phyloP scores from a whole-genome alignment of 2,113 vertebrate species.

The Drymodes brunneopygia region DNA sequence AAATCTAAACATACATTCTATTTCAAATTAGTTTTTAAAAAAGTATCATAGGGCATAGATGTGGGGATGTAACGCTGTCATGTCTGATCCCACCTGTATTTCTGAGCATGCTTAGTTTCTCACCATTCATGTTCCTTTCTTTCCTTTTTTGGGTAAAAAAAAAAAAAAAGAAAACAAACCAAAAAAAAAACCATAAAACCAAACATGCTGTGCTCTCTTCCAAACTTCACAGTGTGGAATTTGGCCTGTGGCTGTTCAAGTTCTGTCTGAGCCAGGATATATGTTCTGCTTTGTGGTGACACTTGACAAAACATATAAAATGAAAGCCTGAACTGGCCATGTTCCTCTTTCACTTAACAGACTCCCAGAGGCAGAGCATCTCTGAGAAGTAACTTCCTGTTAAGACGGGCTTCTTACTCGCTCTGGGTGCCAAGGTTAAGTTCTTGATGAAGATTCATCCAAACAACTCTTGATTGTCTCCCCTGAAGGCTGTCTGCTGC shows the following conservation, averaged over 20 bases:
- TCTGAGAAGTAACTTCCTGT: background rate
- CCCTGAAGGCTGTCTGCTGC: background rate
- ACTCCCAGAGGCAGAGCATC: background rate
- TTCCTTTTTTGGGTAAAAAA: background rate
- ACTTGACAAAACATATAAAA: background rate
- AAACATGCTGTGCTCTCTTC: background rate
- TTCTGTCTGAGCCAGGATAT: background rate
- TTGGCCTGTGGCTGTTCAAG: background rate
- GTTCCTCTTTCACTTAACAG: background rate
- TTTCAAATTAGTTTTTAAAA: background rate
- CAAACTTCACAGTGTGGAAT: background rate
- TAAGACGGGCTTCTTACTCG: background rate
- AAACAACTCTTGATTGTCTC: background rate
- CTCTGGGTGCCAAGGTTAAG: background rate
- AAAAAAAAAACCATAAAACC: fast-evolving
- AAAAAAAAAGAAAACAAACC: background rate
- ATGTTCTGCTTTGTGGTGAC: background rate
- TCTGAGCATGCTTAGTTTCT: background rate
- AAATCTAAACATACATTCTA: background rate
- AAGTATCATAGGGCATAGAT: background rate
- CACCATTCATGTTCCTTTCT: background rate
- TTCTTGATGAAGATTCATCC: background rate
- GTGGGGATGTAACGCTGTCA: background rate
- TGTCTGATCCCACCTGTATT: background rate
- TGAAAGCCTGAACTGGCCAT: background rate